Evolutionary conservation across 2,113 vertebrate species (phyloP).

Genomic region (Mystacornis crossleyi): DNA sequence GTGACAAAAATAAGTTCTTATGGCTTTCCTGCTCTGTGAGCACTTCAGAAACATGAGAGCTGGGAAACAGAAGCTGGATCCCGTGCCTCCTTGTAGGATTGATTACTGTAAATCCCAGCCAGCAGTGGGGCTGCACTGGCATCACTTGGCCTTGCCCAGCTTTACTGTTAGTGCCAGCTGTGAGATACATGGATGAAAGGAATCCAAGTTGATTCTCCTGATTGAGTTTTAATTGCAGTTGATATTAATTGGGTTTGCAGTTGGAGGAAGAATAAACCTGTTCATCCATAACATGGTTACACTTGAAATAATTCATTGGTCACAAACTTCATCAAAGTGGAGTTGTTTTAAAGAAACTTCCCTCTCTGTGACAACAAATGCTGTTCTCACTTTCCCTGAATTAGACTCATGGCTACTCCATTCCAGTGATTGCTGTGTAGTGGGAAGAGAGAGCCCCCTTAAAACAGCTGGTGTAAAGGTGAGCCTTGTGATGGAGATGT

Average conservation of each 20-base stretch:
- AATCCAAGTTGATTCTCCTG: background rate
- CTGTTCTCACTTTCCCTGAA: background rate
- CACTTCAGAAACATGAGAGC: background rate
- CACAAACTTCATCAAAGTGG: background rate
- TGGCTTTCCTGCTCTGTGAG: constrained; percentile 6
- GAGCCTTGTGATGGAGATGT: background rate
- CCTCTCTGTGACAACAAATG: background rate
- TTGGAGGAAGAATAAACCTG: background rate
- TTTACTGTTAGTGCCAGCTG: background rate
- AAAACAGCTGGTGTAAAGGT: background rate
- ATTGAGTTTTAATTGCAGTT: background rate
- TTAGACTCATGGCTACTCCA: background rate
- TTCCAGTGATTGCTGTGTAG: background rate
- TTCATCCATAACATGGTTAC: background rate
- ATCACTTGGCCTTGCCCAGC: background rate
- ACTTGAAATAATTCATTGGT: background rate
- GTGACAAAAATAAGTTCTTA: constrained; percentile 40
- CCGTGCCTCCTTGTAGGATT: background rate
- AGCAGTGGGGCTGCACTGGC: background rate
- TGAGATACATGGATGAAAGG: background rate
- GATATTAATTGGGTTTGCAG: background rate
- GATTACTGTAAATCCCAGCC: background rate
- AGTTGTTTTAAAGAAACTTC: background rate
- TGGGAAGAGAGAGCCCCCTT: background rate
- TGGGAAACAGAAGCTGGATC: constrained; percentile 6